Base-by-base conservation (phyloP, 1,140 invertebrate genomes). In the Aradophagus sp. region DNA sequence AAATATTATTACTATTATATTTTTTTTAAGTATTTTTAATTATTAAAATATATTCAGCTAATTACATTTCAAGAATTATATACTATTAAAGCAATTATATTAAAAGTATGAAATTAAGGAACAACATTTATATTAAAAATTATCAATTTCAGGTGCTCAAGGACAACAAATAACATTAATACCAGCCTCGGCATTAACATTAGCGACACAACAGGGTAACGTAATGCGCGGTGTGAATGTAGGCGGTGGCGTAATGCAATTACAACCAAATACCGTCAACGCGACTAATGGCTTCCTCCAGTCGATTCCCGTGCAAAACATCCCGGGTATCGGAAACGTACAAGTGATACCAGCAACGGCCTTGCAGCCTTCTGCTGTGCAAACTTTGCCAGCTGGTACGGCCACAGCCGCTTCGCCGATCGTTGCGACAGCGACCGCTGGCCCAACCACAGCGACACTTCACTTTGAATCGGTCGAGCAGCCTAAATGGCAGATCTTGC, bases 401-500 rank as follows among this genome's bases (percentile, higher is more conserved):
- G 56, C 80, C 13, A 44, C 76, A 4, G 66, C 75, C 0, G 27
- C 35, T 0, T 61, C 52, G 15, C 65, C 66, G 0, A 71, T 78
- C 4, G 84, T 80, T 34, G 80, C 70, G 8, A 84, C 63, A 2
- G 65, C 53, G 4, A 44, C 56, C 0, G 59, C 45, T 1, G 70
- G 45, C 29, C 62, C 73, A 27, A 68, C 76, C 36, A 56, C 61
- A 6, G 59, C 84, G 23, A 84, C 87, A 29, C 50, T 92, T 41
- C 91, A 93, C 75, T 90, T 92, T 73, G 93, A 94, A 76, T 91
- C 92, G 0, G 90, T 88, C 67, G 93, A 95, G 82, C 90, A 92
- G 0, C 90, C 88, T 32, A 94, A 93, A 78, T 94, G 92, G 92
- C 93, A 95, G 82, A 90, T 95, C 16, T 88, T 95, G 2, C 89